Conservation (phyloP, 2,797 vertebrate species). For the Acrossocheilus fasciatus region DNA sequence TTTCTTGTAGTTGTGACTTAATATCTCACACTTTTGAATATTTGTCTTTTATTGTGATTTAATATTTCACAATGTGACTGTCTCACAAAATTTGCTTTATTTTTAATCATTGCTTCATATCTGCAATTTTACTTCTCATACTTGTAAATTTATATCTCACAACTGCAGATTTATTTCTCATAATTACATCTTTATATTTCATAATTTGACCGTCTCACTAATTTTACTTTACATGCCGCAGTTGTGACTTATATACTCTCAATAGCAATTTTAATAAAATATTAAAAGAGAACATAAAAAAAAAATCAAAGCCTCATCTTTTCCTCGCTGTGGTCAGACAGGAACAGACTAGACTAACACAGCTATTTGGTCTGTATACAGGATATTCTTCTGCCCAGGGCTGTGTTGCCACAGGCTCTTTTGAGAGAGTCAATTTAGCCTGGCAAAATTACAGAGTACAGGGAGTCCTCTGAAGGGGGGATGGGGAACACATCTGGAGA, state of each 20-base stretch:
- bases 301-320: background rate
- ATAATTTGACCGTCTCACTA: background rate
- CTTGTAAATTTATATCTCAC: background rate
- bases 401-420: conserved; percentile 35
- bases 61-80: background rate
- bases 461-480: conserved; percentile 28
- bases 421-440: conserved; percentile 33
- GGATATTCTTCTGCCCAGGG: conserved; percentile 35
- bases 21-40: background rate
- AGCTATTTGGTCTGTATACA: conserved; percentile 27
- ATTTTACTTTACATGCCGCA: background rate
- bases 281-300: background rate
- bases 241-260: background rate
- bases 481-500: conserved; percentile 42
- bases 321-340: conserved; percentile 28
- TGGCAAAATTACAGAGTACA: conserved; percentile 47
- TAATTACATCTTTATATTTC: background rate
- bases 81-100: background rate
- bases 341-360: conserved; percentile 18
- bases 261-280: background rate
- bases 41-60: background rate
- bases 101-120: background rate
- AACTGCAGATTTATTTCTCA: background rate
- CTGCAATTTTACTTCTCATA: background rate
- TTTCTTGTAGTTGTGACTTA: background rate